Conservation (phyloP, 2,797 vertebrate species). For the Austrolebias charrua region DNA sequence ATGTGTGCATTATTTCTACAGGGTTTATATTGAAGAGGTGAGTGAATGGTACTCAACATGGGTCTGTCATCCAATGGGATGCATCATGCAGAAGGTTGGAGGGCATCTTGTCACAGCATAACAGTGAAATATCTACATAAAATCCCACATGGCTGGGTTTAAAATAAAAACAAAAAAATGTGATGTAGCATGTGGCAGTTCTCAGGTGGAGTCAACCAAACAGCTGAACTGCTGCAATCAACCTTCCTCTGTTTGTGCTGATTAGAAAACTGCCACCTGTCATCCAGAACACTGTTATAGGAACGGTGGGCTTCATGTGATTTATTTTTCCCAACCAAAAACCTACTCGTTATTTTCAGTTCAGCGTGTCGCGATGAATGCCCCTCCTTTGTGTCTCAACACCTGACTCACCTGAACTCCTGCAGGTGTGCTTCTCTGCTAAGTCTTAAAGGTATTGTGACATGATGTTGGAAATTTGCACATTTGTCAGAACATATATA, state of each 20-base stretch:
- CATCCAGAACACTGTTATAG: conserved; percentile 63
- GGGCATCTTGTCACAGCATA: conserved; percentile 3
- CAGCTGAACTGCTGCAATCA: conserved; percentile 34
- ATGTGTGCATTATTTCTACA: conserved; percentile 43
- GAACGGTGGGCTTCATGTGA: conserved; percentile 35
- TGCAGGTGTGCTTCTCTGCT: conserved; percentile 13
- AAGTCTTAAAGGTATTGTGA: too few species aligned
- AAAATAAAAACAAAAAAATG: conserved; percentile 13
- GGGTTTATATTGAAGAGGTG: conserved; percentile 29
- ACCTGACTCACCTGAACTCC: conserved; percentile 44
- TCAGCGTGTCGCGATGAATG: conserved; percentile 62
- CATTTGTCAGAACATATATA: too few species aligned
- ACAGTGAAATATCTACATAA: neutral
- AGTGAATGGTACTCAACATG: conserved; percentile 39
- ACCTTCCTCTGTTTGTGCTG: conserved; percentile 56
- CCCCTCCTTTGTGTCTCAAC: conserved; percentile 55
- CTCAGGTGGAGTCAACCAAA: conserved; percentile 29
- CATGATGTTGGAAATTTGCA: too few species aligned
- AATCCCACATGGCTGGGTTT: neutral
- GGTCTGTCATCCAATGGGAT: conserved; percentile 34
- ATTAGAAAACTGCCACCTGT: conserved; percentile 66
- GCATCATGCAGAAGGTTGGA: conserved; percentile 31
- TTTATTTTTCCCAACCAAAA: conserved; percentile 2
- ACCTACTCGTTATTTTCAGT: conserved; percentile 65
- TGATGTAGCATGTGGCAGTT: conserved; percentile 5